A percentile compares a stretch with the other conserved stretches of the same genome.
Evolutionary conservation across 2,888 invertebrate genomes (phyloP).

Genomic region (Argyra leucocephala): DNA sequence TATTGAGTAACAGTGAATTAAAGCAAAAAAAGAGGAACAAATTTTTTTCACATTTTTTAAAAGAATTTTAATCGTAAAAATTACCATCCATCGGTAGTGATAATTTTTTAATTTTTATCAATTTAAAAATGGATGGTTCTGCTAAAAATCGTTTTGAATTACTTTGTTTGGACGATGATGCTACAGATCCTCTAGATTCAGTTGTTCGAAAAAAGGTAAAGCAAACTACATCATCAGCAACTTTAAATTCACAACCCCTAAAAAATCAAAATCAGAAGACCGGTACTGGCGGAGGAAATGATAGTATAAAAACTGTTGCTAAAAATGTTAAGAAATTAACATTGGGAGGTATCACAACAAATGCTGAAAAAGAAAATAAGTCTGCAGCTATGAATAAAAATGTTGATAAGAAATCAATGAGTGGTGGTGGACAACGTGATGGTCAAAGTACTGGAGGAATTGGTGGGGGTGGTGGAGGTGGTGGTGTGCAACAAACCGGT

Average conservation of each 20-base stretch:
- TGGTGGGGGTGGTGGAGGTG: slow-evolving; percentile 12
- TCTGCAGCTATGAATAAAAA: slow-evolving; percentile 40
- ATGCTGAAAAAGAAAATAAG: slow-evolving; percentile 42
- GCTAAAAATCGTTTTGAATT: slow-evolving; percentile 44
- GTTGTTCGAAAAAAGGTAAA: slow-evolving; percentile 38
- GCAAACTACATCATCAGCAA: slow-evolving; percentile 23
- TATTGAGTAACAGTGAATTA: background rate
- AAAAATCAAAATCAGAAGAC: slow-evolving; percentile 15
- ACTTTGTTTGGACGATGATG: slow-evolving; percentile 44
- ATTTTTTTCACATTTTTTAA: slow-evolving; percentile 2
- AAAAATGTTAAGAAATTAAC: slow-evolving; percentile 22
- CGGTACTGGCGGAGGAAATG: slow-evolving; percentile 17
- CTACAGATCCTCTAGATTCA: slow-evolving; percentile 43
- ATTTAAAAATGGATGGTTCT: slow-evolving; percentile 37
- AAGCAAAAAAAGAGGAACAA: no score
- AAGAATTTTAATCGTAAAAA: slow-evolving; percentile 2
- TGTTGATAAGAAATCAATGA: slow-evolving; percentile 29
- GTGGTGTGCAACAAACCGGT: slow-evolving; percentile 2
- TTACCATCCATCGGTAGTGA: slow-evolving; percentile 11
- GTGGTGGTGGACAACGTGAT: slow-evolving; percentile 23
- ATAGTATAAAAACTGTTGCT: slow-evolving; percentile 24
- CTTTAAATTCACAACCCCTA: slow-evolving; percentile 3
- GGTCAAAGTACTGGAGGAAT: slow-evolving; percentile 23
- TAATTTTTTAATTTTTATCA: background rate
- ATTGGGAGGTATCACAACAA: slow-evolving; percentile 12